These are phyloP conservation scores for Pogona vitticeps DNA, from an alignment of 2,113 vertebrate genomes.

Conservation along the genomic window DNA sequence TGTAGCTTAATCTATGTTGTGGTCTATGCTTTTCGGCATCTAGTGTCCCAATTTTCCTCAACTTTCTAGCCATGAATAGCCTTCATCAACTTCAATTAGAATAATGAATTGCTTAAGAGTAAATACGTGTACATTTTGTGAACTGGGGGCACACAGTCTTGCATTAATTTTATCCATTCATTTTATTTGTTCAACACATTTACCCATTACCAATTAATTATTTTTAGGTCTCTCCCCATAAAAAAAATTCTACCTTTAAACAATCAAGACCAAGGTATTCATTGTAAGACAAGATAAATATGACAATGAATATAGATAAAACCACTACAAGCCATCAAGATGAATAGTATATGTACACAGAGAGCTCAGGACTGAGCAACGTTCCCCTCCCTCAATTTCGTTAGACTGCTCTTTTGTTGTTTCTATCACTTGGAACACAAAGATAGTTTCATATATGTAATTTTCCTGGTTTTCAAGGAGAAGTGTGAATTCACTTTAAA, in stretches of 20 bases:
- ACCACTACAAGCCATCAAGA: neutral
- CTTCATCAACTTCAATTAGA: neutral
- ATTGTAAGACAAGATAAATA: neutral
- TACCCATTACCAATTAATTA: no score
- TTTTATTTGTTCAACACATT: neutral
- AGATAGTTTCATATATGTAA: no score
- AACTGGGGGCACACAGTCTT: neutral
- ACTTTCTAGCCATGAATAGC: neutral
- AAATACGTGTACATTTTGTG: conserved; percentile 13
- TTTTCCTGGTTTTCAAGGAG: no score
- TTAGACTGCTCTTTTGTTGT: no score
- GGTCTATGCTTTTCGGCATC: neutral
- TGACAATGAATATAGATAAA: neutral
- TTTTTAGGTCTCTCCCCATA: no score
- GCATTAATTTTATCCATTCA: neutral
- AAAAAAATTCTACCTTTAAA: no score
- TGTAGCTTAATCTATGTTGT: neutral
- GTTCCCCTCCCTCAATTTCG: no score
- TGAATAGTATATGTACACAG: no score
- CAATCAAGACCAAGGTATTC: neutral
- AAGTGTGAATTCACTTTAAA: no score
- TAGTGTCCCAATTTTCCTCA: neutral
- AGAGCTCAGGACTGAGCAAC: no score
- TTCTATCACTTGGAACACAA: no score
- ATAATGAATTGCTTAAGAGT: conserved; percentile 5